These are phyloP conservation scores for Caloenas nicobarica DNA, from an alignment of 2,113 vertebrate species.

Conservation along the genomic window DNA sequence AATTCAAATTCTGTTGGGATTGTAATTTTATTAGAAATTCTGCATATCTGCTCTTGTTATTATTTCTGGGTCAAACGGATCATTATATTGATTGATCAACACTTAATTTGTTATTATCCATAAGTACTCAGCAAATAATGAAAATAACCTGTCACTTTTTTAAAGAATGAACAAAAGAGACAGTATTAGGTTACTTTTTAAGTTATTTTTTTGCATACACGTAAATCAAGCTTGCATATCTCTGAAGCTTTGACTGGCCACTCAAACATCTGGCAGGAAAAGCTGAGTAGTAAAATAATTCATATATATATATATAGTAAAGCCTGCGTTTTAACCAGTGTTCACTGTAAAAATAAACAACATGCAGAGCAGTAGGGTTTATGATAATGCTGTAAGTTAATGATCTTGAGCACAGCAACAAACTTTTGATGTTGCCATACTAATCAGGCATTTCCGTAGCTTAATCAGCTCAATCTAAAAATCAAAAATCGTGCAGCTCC, in stretches of 20 bases:
- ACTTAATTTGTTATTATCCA: constrained; percentile 45
- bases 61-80: constrained; percentile 59
- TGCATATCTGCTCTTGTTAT: constrained; percentile 23
- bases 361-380: neutral
- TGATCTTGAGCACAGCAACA: neutral
- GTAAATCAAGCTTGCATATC: neutral
- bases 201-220: constrained; percentile 23
- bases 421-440: neutral
- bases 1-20: constrained; percentile 64
- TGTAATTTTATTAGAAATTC: constrained; percentile 61
- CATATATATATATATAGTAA: neutral
- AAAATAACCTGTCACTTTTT: constrained; percentile 10
- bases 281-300: neutral
- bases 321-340: neutral
- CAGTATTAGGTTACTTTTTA: neutral
- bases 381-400: neutral
- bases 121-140: constrained; percentile 51
- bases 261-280: constrained; percentile 17
- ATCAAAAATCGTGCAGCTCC: neutral
- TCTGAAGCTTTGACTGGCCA: neutral
- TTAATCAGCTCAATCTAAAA: neutral
- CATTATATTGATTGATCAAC: constrained; percentile 59
- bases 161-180: neutral
- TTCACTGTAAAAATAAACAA: constrained; percentile 9
- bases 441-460: neutral